phyloP scores from a whole-genome alignment of 2,797 vertebrate genomes.

The Cynopterus sphinx region DNA sequence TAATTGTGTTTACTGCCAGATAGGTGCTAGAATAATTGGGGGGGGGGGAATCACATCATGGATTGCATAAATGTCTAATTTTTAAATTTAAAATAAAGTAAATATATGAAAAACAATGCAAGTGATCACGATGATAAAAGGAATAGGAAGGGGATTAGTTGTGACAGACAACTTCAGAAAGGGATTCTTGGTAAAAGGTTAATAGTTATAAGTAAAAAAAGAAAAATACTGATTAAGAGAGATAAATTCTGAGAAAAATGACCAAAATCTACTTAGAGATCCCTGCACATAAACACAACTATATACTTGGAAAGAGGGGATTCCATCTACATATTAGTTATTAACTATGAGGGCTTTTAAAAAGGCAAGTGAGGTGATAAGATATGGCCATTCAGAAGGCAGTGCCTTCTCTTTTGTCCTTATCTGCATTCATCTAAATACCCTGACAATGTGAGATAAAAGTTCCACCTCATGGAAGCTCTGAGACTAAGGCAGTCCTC shows the following conservation, averaged over 20 bases:
- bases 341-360: background rate
- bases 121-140: background rate
- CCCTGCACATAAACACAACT: background rate
- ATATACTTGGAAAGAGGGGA: background rate
- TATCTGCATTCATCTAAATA: background rate
- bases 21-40: too few relatives aligned
- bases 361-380: background rate
- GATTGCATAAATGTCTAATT: too few relatives aligned
- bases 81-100: too few relatives aligned
- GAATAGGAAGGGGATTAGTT: background rate
- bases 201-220: background rate
- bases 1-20: too few relatives aligned
- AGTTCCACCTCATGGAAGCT: background rate
- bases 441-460: background rate
- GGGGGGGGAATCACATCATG: too few relatives aligned
- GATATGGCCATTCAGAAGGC: background rate
- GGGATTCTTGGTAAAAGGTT: background rate
- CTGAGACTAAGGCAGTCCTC: background rate
- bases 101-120: conserved; percentile 13
- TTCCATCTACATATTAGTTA: background rate
- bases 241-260: conserved; percentile 37
- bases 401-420: background rate
- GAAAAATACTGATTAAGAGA: background rate
- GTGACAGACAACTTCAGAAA: background rate
- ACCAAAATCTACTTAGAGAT: background rate